Base-by-base conservation (phyloP, 2,888 invertebrate genomes). In the Latrodectus elegans region DNA sequence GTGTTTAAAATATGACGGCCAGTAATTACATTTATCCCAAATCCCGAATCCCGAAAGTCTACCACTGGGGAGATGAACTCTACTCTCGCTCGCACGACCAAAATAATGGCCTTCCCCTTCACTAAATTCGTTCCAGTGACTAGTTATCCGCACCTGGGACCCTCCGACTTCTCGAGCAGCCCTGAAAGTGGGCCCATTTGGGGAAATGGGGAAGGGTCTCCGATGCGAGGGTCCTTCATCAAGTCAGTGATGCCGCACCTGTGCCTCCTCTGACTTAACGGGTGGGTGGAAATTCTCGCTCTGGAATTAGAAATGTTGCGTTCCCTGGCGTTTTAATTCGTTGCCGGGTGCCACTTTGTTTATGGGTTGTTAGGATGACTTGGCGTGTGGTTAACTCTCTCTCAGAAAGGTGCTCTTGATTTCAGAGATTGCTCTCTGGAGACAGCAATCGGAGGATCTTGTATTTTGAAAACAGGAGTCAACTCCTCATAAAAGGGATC, bases 101-200 rank as follows among this genome's bases (percentile, higher is more conserved):
- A 78, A 78, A 68, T 78, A 78, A 78, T 68, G 77, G 68, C 53
- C 17, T 70, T 51, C 12, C 71, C 65, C 17, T 22, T 64, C 68
- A 15, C 52, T 14, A 15, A 65, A 22, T 53, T 68, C 77, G 77
- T 78, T 78, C 70, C 77, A 38, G 51, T 12, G 77, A 78, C 68
- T 68, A 68, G 68, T 78, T 78, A 78, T 78, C 67, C 53, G 14
- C 77, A 78, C 77, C 77, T 78, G 77, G 77, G 77, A 78, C 68
- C 68, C 65, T 15, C 38, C 6, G 38, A 38, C 38, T 38, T 6
- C 38, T 38, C 38, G 38, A 6, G 38, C 38, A 38, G 38, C 38
- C 38, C 38, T 38, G 53, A 64, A 55, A 26, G 68, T 17, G 22
- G 51, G 52, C 75, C 52, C 77, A 68, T 68, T 78, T 68, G 67